Evolutionary conservation across 2,888 invertebrate genomes (phyloP), one percentile per base, ranked within the genome.

Genomic region (Selenia dentaria): DNA sequence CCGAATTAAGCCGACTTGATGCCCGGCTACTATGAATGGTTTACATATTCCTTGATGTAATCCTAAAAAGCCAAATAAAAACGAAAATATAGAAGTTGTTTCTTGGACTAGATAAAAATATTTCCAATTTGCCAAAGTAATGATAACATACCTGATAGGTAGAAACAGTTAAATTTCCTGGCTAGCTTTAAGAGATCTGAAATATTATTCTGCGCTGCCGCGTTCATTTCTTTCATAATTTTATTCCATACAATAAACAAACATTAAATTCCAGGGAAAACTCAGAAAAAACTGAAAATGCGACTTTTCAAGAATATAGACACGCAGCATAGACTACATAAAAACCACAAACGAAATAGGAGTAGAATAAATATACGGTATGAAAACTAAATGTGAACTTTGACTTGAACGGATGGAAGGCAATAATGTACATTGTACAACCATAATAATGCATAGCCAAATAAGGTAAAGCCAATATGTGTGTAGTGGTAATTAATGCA

Each of bases 111-210:
- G n/a, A n/a, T n/a, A n/a, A n/a, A n/a, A n/a, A n/a, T n/a, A n/a
- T n/a, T n/a, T n/a, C n/a, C n/a, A n/a, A n/a, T n/a, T n/a, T n/a
- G n/a, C n/a, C n/a, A n/a, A n/a, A n/a, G n/a, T n/a, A n/a, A n/a
- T n/a, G n/a, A n/a, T n/a, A n/a, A n/a, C n/a, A n/a, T n/a, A 96
- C 96, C 96, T 92, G 95, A 93, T 91, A 97, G 86, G 85, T 96
- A 96, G 86, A 97, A 97, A 92, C 95, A 95, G 91, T 97, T 97
- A 89, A 96, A 96, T 92, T 95, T 96, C 79, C 95, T 94, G 51
- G 96, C 96, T 80, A 96, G 92, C 90, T 94, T 94, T 73, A 96
- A 88, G 72, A 96, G 92, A 67, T 88, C 89, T 34, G 89, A 90
- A 74, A 84, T 79, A 56, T 80, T 84, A 62, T 79, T 85, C 68